Evolutionary conservation across 2,113 vertebrate species (phyloP).

Genomic region (Anhinga anhinga): DNA sequence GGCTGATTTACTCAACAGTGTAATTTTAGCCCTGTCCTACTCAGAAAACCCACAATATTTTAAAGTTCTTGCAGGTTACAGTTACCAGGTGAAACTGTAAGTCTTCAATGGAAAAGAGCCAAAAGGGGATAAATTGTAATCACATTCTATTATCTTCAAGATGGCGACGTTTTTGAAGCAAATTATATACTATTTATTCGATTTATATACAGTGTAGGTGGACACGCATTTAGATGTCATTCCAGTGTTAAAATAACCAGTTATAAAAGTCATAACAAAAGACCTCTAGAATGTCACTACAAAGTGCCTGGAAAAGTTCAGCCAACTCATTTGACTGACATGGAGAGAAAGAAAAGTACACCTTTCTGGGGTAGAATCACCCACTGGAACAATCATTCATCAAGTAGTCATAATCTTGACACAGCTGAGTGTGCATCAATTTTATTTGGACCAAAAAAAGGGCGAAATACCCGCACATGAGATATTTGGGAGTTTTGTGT

Average conservation of each 20-base stretch:
- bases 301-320: not conserved
- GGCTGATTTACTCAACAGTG: not conserved
- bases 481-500: not conserved
- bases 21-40: not conserved
- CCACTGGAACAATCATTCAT: not conserved
- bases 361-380: not conserved
- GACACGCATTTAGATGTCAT: not conserved
- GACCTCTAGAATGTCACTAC: not conserved
- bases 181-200: not conserved
- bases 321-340: not conserved
- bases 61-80: not conserved
- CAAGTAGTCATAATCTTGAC: not conserved
- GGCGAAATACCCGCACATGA: not conserved
- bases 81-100: not conserved
- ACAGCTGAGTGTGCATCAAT: not conserved
- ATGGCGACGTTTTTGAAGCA: not conserved
- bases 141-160: not conserved
- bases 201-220: not conserved
- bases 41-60: not conserved
- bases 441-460: not conserved
- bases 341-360: not conserved
- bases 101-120: not conserved
- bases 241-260: not conserved
- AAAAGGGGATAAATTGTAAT: conserved; percentile 11
- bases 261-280: not conserved